These are phyloP conservation scores for Indri indri DNA, from an alignment of 2,113 vertebrate genomes.

Conservation along the genomic window DNA sequence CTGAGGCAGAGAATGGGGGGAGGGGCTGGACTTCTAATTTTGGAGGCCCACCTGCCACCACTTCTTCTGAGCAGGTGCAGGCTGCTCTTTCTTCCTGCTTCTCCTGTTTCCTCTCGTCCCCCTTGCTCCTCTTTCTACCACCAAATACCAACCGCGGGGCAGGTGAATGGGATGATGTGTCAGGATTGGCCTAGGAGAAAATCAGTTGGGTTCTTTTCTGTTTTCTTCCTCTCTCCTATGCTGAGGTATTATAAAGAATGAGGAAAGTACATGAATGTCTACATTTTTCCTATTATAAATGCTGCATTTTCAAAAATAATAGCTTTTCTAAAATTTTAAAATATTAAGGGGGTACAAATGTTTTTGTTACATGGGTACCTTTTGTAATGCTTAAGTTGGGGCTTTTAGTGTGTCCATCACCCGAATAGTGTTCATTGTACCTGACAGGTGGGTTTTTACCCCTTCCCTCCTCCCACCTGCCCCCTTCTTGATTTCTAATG, in stretches of 20 bases:
- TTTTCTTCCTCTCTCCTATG: not conserved
- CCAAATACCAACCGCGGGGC: not conserved
- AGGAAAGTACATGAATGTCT: not conserved
- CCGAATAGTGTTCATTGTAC: too few relatives aligned
- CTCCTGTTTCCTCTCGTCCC: not conserved
- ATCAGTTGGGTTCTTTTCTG: not conserved
- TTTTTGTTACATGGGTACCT: too few relatives aligned
- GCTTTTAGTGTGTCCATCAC: too few relatives aligned
- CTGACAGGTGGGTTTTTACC: too few relatives aligned
- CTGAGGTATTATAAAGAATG: not conserved
- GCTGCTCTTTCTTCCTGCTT: not conserved
- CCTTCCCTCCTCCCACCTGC: too few relatives aligned
- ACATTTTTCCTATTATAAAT: not conserved
- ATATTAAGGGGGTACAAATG: too few relatives aligned
- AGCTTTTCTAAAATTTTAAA: not conserved
- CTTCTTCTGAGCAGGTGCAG: too few relatives aligned
- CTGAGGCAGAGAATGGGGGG: not conserved
- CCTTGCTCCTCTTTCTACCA: not conserved
- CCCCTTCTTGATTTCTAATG: too few relatives aligned
- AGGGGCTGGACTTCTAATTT: accelerated
- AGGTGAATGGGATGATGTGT: not conserved
- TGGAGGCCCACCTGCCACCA: too few relatives aligned
- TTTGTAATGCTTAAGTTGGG: too few relatives aligned
- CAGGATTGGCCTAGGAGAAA: not conserved
- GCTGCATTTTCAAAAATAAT: not conserved